Conservation (phyloP, 1,140 invertebrate genomes). For the Charaxes varanes region DNA sequence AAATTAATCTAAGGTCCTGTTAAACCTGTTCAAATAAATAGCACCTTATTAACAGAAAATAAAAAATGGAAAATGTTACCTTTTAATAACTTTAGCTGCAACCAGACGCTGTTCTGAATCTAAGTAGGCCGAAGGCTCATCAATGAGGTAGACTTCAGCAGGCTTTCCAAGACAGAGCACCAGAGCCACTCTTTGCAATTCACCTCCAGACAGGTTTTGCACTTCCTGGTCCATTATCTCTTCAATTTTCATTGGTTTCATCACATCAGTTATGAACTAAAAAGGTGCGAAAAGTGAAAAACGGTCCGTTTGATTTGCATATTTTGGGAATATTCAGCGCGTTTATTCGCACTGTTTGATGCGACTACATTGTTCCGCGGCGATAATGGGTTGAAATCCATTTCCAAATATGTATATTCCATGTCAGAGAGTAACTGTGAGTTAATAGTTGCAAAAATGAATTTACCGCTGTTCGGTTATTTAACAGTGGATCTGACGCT, state of each 20-base stretch:
- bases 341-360: no score
- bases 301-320: no score
- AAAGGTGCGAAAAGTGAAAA: no score
- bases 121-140: slow-evolving; percentile 99
- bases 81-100: slow-evolving; percentile 98
- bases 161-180: slow-evolving; percentile 98
- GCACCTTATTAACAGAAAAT: not conserved
- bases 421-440: no score
- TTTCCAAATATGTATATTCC: no score
- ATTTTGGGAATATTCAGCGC: no score
- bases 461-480: no score
- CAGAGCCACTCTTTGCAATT: slow-evolving; percentile 97
- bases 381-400: no score
- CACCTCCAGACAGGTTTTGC: slow-evolving; percentile 98
- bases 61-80: slow-evolving; percentile 71
- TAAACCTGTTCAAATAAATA: not conserved
- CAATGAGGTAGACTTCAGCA: slow-evolving; percentile 98
- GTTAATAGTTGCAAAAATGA: no score
- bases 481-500: no score
- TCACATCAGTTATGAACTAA: slow-evolving; percentile 98
- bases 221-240: slow-evolving; percentile 99
- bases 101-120: slow-evolving; percentile 99
- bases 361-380: no score
- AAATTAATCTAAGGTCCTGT: no score
- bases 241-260: slow-evolving; percentile 98